phyloP scores from a whole-genome alignment of 1,140 invertebrate genomes.

The Hycleus phaleratus region DNA sequence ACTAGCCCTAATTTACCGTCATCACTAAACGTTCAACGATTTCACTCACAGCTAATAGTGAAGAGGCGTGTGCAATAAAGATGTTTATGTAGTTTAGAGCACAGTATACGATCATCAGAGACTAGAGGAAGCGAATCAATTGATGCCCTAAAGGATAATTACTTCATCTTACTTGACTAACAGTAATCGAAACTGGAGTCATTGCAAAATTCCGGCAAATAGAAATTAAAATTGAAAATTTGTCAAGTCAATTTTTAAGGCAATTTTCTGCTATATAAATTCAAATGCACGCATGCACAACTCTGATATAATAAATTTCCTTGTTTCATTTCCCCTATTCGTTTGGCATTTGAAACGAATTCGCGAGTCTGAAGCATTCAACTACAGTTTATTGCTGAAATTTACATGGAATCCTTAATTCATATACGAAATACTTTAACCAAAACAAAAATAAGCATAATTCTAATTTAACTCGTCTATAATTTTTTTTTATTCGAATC shows the following conservation, averaged over 20 bases:
- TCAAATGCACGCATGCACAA: slow-evolving; percentile 19
- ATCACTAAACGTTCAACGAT: slow-evolving; percentile 2
- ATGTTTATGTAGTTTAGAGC: too few relatives aligned
- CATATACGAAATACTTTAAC: slow-evolving; percentile 17
- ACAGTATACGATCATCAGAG: too few relatives aligned
- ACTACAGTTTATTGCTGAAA: slow-evolving; percentile 26
- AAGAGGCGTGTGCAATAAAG: too few relatives aligned
- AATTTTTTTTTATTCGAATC: too few relatives aligned
- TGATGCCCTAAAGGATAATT: too few relatives aligned
- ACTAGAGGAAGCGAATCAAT: too few relatives aligned
- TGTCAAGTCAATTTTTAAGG: slow-evolving; percentile 11
- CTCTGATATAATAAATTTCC: slow-evolving; percentile 20
- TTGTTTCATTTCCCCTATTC: slow-evolving; percentile 21
- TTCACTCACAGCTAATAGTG: too few relatives aligned
- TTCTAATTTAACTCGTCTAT: too few relatives aligned
- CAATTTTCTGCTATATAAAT: slow-evolving; percentile 20
- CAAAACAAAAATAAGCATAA: too few relatives aligned
- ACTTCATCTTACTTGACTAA: too few relatives aligned
- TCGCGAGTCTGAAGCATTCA: slow-evolving; percentile 9
- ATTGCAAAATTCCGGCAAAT: too few relatives aligned
- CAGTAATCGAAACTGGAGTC: too few relatives aligned
- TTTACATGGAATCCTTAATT: slow-evolving; percentile 29
- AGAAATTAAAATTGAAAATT: not conserved
- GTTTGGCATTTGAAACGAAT: slow-evolving; percentile 18
- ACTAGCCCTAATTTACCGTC: slow-evolving; percentile 20